Evolutionary conservation across 2,113 vertebrate genomes (phyloP), one percentile per base, ranked within the genome.

Genomic region (Datnioides undecimradiatus): DNA sequence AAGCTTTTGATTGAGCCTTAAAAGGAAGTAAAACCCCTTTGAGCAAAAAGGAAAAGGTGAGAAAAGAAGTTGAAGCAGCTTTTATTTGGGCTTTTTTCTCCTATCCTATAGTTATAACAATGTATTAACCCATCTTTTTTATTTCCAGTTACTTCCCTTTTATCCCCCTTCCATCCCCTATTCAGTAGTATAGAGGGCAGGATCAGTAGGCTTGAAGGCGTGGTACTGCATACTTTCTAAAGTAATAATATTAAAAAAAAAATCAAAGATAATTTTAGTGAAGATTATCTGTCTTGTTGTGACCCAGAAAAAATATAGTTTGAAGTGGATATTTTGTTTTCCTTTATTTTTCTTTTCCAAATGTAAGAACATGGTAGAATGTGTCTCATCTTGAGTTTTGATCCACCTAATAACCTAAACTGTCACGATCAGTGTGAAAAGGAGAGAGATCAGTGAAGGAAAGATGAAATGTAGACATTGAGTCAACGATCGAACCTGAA

Each of bases 281-380:
- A 89, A 87, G 69, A 86, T 92, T 77, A 86, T 90, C 80, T 85
- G 86, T 94, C 73, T 90, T 93, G 91, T 92, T 91, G 92, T 93
- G 88, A 91, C 84, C 90, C 89, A 90, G 89, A 92, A 93, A 88
- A 90, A 88, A 86, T 86, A 87, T 93, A 93, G 94, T 92, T 94
- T 94, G 91, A 95, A 94, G 94, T 95, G 93, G 84, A 93, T 93
- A 88, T 88, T 91, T 91, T 88, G 74, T 90, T 90, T 90, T 73
- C 40, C 55, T 84, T 84, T 76, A 38, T 81, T 83, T 90, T 90
- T 66, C 60, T 92, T 90, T 86, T 91, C 88, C 87, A 91, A 90
- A 92, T 91, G 83, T 91, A 80, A 91, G 75, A 92, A 91, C 41
- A 80, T 84, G 36, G 57, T 91, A 84, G 81, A 85, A 90, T 68